A percentile compares a stretch with the other conserved stretches of the same genome.
Conservation (phyloP, 2,888 invertebrate genomes). For the Platypus cylindrus region DNA sequence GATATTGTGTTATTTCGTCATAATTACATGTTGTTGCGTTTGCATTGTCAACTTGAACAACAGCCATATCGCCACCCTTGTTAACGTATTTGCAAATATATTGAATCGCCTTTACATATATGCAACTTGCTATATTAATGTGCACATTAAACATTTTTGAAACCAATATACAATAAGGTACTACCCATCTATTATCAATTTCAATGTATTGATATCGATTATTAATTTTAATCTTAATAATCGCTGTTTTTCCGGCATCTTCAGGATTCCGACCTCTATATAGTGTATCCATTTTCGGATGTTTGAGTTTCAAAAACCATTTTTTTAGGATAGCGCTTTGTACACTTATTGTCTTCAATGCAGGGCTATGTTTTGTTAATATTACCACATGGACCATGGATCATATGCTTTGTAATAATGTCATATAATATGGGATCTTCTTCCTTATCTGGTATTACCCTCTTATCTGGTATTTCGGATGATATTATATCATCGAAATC, state of each 20-base stretch:
- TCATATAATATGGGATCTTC: too few relatives aligned
- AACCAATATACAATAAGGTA: conserved; percentile 10
- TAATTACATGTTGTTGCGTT: conserved; percentile 17
- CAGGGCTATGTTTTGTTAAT: too few relatives aligned
- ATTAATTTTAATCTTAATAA: too few relatives aligned
- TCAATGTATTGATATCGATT: too few relatives aligned
- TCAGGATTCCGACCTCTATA: conserved; percentile 2
- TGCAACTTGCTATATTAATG: conserved; percentile 10
- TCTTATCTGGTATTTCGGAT: too few relatives aligned
- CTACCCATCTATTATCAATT: conserved; percentile 12
- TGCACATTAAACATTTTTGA: conserved; percentile 8
- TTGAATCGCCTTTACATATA: conserved; percentile 5
- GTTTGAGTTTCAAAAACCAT: conserved; percentile 8
- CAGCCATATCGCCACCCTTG: conserved; percentile 4
- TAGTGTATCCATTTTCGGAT: conserved; percentile 5
- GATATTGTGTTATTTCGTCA: conserved; percentile 4
- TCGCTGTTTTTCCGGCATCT: conserved; percentile 2
- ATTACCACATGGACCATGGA: too few relatives aligned
- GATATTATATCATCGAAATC: too few relatives aligned
- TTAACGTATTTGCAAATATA: conserved; percentile 9
- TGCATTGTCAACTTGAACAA: conserved; percentile 1
- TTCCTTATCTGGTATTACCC: too few relatives aligned
- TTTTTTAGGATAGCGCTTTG: conserved; percentile 6
- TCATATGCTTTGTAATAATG: too few relatives aligned
- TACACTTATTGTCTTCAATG: conserved; percentile 7